Evolutionary conservation across 2,797 vertebrate species (phyloP).

Genomic region (Sphenodon punctatus): DNA sequence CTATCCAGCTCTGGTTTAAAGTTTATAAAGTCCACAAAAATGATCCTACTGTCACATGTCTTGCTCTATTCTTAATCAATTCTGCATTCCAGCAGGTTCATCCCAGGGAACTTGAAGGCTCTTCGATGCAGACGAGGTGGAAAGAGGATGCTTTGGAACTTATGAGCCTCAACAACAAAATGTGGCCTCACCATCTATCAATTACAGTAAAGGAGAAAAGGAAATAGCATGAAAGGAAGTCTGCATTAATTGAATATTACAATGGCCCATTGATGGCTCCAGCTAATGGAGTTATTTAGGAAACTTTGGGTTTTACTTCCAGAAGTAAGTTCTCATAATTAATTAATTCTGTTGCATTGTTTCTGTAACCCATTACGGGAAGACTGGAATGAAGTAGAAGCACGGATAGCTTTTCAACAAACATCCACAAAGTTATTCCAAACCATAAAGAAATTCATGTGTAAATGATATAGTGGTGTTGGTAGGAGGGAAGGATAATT

Average conservation of each 20-base stretch:
- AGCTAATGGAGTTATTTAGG: constrained; percentile 48
- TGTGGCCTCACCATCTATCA: neutral
- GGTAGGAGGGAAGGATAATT: neutral
- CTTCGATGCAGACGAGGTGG: neutral
- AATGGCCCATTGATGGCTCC: constrained; percentile 34
- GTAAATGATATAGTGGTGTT: neutral
- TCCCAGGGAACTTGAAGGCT: neutral
- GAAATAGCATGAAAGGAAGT: constrained; percentile 38
- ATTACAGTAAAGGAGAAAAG: constrained; percentile 24
- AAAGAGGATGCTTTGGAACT: neutral
- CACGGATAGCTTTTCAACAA: constrained; percentile 11
- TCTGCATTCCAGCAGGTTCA: neutral
- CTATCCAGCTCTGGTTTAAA: too few species aligned
- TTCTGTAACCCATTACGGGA: constrained; percentile 52
- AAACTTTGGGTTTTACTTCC: constrained; percentile 51
- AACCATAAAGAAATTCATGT: constrained; percentile 13
- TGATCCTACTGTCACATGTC: too few species aligned
- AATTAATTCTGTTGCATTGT: constrained; percentile 48
- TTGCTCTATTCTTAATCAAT: too few species aligned
- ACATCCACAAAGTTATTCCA: neutral
- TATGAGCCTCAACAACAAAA: neutral
- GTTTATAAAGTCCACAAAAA: too few species aligned
- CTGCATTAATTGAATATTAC: constrained; percentile 34
- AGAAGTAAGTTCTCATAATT: constrained; percentile 59
- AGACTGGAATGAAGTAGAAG: neutral